phyloP scores from a whole-genome alignment of 2,888 invertebrate genomes.

The Protophormia terraenovae region DNA sequence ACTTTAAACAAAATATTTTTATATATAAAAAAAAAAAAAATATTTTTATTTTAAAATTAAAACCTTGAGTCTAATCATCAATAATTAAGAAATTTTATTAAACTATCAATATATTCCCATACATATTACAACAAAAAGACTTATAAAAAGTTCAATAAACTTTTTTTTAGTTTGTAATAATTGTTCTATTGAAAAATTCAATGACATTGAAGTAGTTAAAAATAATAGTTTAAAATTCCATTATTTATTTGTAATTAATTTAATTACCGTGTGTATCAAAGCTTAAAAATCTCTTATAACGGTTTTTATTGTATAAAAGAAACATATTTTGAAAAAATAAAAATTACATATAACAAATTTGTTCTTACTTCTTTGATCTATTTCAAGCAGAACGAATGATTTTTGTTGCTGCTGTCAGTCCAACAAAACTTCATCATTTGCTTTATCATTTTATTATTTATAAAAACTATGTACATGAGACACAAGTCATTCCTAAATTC shows the following conservation, averaged over 20 bases:
- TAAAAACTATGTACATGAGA: no score
- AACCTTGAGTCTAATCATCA: no score
- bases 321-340: not conserved
- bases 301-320: not conserved
- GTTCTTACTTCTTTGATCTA: not conserved
- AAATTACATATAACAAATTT: not conserved
- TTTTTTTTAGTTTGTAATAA: not conserved
- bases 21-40: no score
- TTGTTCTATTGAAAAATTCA: not conserved
- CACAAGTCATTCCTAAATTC: not conserved
- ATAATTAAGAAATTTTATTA: not conserved
- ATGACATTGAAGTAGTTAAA: constrained; percentile 15
- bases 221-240: not conserved
- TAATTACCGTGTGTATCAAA: constrained; percentile 6
- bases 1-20: no score
- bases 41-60: no score
- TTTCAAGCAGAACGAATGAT: constrained; percentile 2
- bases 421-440: no score
- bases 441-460: not conserved
- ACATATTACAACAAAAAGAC: no score
- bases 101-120: not conserved
- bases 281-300: not conserved
- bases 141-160: constrained; percentile 4
- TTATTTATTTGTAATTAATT: not conserved
- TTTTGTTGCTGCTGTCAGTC: no score